Evolutionary conservation across 2,113 vertebrate genomes (phyloP).

Genomic region (Micromys minutus): DNA sequence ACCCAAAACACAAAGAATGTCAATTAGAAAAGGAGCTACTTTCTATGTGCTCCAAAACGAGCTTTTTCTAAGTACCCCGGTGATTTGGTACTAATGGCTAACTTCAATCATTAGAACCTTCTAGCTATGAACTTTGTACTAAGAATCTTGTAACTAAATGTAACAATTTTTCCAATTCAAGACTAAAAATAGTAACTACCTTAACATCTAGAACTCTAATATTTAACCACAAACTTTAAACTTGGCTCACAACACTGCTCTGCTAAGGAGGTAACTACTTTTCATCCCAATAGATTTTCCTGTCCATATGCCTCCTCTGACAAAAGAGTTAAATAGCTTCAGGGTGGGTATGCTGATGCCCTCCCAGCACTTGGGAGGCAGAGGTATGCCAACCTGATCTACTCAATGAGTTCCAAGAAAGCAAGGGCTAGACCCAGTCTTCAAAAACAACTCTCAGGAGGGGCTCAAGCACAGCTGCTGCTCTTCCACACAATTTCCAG

Average conservation of each 20-base stretch:
- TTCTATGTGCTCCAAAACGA: not conserved
- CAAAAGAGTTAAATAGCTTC: not conserved
- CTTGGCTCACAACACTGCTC: not conserved
- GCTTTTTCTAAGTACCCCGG: too few species aligned
- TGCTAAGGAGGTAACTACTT: slow-evolving; percentile 36
- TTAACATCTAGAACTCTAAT: slow-evolving; percentile 15
- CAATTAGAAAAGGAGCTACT: not conserved
- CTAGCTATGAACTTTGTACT: not conserved
- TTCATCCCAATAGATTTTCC: slow-evolving; percentile 65
- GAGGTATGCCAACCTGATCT: not conserved
- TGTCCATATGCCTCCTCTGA: slow-evolving; percentile 55
- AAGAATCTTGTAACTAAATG: not conserved
- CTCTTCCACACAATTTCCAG: not conserved
- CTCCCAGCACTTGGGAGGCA: not conserved
- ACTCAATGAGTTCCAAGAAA: not conserved
- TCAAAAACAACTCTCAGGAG: not conserved
- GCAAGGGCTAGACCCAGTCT: not conserved
- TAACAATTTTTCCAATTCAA: not conserved
- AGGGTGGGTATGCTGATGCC: not conserved
- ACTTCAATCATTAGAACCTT: not conserved
- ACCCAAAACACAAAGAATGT: not conserved
- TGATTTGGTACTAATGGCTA: not conserved
- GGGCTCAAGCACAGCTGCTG: not conserved
- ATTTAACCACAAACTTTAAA: slow-evolving; percentile 25
- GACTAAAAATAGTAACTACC: not conserved